Base-by-base conservation (phyloP, 1,140 invertebrate genomes). In the Bombyx mandarina region DNA sequence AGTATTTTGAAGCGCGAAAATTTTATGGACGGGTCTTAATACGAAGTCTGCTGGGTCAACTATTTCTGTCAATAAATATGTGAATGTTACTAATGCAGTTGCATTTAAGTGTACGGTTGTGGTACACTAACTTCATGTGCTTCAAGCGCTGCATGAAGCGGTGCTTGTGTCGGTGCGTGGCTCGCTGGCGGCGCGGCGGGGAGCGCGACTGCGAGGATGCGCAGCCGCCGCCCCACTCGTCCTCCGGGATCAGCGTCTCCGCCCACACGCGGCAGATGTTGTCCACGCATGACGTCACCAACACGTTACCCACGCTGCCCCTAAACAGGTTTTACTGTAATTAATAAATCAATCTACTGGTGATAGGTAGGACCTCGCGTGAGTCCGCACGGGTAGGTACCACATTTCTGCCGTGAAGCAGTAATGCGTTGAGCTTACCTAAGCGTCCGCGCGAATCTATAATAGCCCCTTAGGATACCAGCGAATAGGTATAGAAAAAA, bases 211-310 rank as follows among this genome's bases (percentile, higher is more conserved):
- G 76, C 58, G 80, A 62, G 57, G 77, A 67, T 61, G 74, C 68
- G 61, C 76, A 71, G 61, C 86, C 67, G 66, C 76, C 67, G 60
- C 86, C 85, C 86, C 85, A 80, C 43, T 97, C 96, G 91, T 99
- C 97, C 80, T 99, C 98, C 1, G 97, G 97, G 56, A 99, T 89
- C 62, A 99, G 93, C 3, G 98, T 99, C 89, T 99, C 98, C 22
- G 97, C 96, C 98, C 98, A 99, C 66, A 99, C 93, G 54, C 98
- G 93, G 79, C 98, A 99, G 66, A 99, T 99, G 88, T 99, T 99
- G 86, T 99, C 98, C 70, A 95, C 91, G 88, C 98, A 99, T 10
- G 97, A 99, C 51, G 98, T 99, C 43, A 99, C 96, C 64, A 99
- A 86, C 93, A 99, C 98, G 88, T 99, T 99, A 54, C 96, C 97